Base-by-base conservation (phyloP, 2,797 vertebrate species). In the Lophotriccus pileatus region DNA sequence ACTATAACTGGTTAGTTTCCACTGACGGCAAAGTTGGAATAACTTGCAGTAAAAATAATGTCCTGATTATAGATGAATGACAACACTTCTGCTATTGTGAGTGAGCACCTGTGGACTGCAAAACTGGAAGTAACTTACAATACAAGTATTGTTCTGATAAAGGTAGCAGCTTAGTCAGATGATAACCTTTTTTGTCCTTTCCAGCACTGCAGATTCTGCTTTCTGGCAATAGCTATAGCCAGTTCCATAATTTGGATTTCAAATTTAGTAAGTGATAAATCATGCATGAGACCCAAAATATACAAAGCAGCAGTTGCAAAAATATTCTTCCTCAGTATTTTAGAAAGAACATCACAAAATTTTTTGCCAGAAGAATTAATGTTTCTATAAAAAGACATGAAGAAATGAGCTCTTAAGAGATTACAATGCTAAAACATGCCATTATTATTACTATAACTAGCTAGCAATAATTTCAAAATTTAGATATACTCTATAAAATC, bases 211-310 rank as follows among this genome's bases (percentile, higher is more conserved):
- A 95, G 75, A 84, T 93, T 97, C 94, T 92, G 67, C 90, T 96
- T 95, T 94, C 95, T 97, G 97, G 94, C 96, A 96, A 77, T 69
- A 95, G 80, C 47, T 87, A 64, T 74, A 95, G 95, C 95, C 97
- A 98, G 96, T 93, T 93, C 84, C 87, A 95, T 89, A 95, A 96
- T 95, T 97, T 97, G 94, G 93, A 97, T 97, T 97, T 97, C 93
- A 97, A 80, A 97, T 97, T 97, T 97, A 97, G 95, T 94, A 97
- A 97, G 96, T 91, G 94, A 97, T 96, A 98, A 97, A 96, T 98
- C 96, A 97, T 97, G 96, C 88, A 92, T 96, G 94, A 97, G 95
- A 96, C 94, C 86, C 94, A 96, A 97, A 97, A 97, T 95, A 97
- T n/a, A 96, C 87, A 96, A 94, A 96, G 85, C 92, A 93, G 80